Conservation (phyloP, 1,140 invertebrate genomes). For the Paraescarpia echinospica region DNA sequence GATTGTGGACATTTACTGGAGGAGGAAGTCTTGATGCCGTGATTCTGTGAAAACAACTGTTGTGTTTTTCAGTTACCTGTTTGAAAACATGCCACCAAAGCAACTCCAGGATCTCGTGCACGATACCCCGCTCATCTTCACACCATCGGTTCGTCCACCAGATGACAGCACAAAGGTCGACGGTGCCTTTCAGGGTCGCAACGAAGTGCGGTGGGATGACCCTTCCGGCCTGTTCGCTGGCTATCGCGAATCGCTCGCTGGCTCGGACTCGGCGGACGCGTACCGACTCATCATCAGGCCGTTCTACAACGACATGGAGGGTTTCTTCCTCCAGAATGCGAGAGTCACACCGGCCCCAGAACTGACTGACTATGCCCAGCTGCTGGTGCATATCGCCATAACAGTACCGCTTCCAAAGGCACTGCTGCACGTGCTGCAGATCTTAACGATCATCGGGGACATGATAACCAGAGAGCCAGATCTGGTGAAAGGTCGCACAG, state of each 20-base stretch:
- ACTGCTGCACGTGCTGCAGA: constrained; percentile 16
- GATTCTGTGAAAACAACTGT: neutral
- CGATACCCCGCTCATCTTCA: constrained; percentile 47
- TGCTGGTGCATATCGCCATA: constrained; percentile 2
- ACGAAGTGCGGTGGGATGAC: constrained; percentile 52
- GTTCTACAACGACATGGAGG: constrained; percentile 10
- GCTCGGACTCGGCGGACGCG: constrained; percentile 14
- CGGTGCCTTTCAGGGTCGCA: constrained; percentile 41
- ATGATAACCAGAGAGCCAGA: neutral
- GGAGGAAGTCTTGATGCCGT: neutral
- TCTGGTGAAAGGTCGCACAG: neutral
- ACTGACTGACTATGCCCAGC: constrained; percentile 12
- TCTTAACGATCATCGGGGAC: constrained; percentile 14
- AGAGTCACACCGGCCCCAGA: neutral
- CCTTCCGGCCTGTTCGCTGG: constrained; percentile 42
- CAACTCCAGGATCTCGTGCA: constrained; percentile 46
- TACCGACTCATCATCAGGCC: neutral
- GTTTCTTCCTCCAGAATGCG: neutral
- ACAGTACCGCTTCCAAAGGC: neutral
- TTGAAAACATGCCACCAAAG: constrained; percentile 37
- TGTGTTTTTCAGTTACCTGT: constrained; percentile 31
- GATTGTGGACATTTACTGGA: too few species aligned
- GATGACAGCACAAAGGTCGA: constrained; percentile 16
- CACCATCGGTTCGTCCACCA: constrained; percentile 29
- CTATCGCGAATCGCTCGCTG: constrained; percentile 36